A percentile compares a stretch with the other conserved stretches of the same genome.
Conservation (phyloP, 2,888 invertebrate species). For the Drosophila cognata region DNA sequence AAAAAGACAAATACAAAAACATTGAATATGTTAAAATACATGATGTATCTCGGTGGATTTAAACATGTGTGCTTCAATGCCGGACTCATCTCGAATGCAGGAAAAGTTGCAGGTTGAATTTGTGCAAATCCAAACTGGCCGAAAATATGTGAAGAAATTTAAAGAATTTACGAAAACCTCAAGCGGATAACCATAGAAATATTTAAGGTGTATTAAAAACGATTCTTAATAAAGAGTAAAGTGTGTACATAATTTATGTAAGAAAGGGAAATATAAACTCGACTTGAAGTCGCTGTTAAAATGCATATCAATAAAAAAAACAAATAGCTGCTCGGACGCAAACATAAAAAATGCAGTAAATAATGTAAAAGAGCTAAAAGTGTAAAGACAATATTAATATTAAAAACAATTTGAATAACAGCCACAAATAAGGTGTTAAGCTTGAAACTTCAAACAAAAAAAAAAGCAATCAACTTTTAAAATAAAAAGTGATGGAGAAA, state of each 20-base stretch:
- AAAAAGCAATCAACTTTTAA: not conserved
- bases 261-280: not conserved
- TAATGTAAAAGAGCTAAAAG: conserved; percentile 5
- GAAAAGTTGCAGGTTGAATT: conserved; percentile 43
- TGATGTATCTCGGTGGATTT: conserved; percentile 3
- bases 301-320: conserved; percentile 12
- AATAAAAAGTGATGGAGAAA: conserved; percentile 68
- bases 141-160: not conserved
- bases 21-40: conserved; percentile 35
- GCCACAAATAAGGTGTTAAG: not conserved
- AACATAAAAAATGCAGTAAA: conserved; percentile 1
- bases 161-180: not conserved
- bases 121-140: not conserved
- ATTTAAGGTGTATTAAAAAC: not conserved
- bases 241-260: not conserved
- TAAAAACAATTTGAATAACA: not conserved
- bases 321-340: conserved; percentile 1
- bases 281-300: not conserved
- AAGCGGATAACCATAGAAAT: not conserved
- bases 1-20: not conserved
- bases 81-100: conserved; percentile 33
- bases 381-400: not conserved
- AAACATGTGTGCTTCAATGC: conserved; percentile 24
- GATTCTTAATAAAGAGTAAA: not conserved
- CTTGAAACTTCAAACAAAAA: conserved; percentile 1